phyloP scores from a whole-genome alignment of 2,888 invertebrate genomes.

The Dynastes hyllus region DNA sequence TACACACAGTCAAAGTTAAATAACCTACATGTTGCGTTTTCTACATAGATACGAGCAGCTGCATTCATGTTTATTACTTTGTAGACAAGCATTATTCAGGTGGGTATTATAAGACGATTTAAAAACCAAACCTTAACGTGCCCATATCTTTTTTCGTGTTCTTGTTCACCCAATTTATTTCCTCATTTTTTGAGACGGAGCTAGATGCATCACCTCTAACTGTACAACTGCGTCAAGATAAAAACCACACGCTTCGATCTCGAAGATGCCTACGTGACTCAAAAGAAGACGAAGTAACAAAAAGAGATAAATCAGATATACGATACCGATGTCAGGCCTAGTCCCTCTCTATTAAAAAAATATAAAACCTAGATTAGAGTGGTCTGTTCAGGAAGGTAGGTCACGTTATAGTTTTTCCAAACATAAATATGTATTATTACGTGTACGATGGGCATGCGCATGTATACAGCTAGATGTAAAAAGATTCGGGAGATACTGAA shows the following conservation, averaged over 20 bases:
- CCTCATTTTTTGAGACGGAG: not conserved
- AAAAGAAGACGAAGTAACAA: constrained; percentile 36
- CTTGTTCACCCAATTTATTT: constrained; percentile 30
- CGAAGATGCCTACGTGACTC: constrained; percentile 44
- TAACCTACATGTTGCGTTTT: constrained; percentile 23
- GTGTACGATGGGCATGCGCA: constrained; percentile 1
- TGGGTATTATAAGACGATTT: constrained; percentile 16
- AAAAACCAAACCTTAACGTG: not conserved
- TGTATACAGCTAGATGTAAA: not conserved
- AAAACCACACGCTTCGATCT: constrained; percentile 34
- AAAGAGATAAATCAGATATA: constrained; percentile 45
- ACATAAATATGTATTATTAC: constrained; percentile 35
- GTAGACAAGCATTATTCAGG: not conserved
- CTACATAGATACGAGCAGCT: not conserved
- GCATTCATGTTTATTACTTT: not conserved
- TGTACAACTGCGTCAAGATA: constrained; percentile 29
- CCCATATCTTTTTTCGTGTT: not conserved
- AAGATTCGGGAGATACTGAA: no score
- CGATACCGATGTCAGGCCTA: constrained; percentile 39
- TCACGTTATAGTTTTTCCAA: constrained; percentile 35
- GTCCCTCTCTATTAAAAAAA: constrained; percentile 46
- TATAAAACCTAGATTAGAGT: constrained; percentile 42
- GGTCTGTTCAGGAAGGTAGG: constrained; percentile 34
- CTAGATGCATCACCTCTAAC: constrained; percentile 11
- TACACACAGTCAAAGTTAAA: not conserved